Evolutionary conservation across 2,888 invertebrate species (phyloP).

Genomic region (Thumatha senex): DNA sequence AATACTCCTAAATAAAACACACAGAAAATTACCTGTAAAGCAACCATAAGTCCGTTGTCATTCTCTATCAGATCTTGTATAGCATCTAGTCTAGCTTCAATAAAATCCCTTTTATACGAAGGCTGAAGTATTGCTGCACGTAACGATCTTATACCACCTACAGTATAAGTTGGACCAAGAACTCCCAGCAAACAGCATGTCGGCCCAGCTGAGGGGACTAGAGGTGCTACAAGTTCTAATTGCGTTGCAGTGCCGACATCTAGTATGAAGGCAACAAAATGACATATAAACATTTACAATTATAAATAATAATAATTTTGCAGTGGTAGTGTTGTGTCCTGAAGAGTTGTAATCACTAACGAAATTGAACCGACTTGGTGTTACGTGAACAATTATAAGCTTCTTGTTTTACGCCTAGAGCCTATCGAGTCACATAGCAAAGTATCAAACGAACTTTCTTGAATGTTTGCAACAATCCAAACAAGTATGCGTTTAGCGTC

Average conservation of each 20-base stretch:
- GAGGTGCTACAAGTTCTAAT: slow-evolving; percentile 87
- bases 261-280: slow-evolving; percentile 51
- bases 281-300: no score
- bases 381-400: no score
- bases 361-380: no score
- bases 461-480: no score
- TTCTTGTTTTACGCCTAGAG: no score
- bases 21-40: slow-evolving; percentile 88
- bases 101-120: slow-evolving; percentile 85
- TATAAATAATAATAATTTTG: no score
- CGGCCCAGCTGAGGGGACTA: slow-evolving; percentile 71
- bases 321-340: no score
- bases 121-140: slow-evolving; percentile 93
- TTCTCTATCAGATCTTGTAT: slow-evolving; percentile 90
- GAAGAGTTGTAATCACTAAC: no score
- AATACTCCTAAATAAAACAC: no score
- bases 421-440: no score
- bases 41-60: slow-evolving; percentile 84
- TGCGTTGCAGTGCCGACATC: slow-evolving; percentile 92
- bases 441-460: no score
- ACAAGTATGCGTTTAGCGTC: no score
- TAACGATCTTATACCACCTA: slow-evolving; percentile 90
- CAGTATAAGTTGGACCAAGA: slow-evolving; percentile 69
- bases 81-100: slow-evolving; percentile 88
- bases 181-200: slow-evolving; percentile 74